Evolutionary conservation across 37 sponge, comb jelly and placozoan genomes (phyloP).

Genomic region (Ianthella basta): DNA sequence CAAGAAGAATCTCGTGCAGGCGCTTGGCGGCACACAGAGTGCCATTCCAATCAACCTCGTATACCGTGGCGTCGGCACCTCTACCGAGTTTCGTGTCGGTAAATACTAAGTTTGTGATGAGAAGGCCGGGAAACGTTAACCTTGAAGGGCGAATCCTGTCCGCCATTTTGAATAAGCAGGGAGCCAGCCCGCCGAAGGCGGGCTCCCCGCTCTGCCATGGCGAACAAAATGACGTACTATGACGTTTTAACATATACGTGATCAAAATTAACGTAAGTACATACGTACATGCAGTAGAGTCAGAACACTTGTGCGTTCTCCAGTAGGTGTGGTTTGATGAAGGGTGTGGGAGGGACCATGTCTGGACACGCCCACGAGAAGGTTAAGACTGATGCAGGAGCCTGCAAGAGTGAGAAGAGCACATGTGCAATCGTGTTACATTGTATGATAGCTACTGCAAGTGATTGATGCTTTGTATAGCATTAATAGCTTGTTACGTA

Average conservation of each 20-base stretch:
- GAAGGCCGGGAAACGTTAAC: not conserved
- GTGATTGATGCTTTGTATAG: too few species aligned
- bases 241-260: too few species aligned
- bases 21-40: not conserved
- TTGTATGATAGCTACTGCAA: too few species aligned
- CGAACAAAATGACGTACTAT: too few species aligned
- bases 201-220: too few species aligned
- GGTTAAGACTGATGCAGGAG: slow-evolving; percentile 46
- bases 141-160: too few species aligned
- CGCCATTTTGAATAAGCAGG: too few species aligned
- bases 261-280: too few species aligned
- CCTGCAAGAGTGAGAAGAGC: slow-evolving; percentile 20
- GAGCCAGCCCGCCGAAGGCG: too few species aligned
- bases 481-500: too few species aligned
- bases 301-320: not conserved
- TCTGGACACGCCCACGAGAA: slow-evolving; percentile 5
- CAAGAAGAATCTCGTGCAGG: not conserved
- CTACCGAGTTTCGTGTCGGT: slow-evolving; percentile 5
- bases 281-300: too few species aligned
- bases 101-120: not conserved
- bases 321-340: not conserved
- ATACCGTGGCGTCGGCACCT: not conserved
- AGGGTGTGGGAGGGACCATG: slow-evolving; percentile 9
- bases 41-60: slow-evolving; percentile 1
- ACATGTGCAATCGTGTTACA: slow-evolving; percentile 21